Evolutionary conservation across 2,888 invertebrate genomes (phyloP), one percentile per base, ranked within the genome.

Genomic region (Neoascia interrupta): DNA sequence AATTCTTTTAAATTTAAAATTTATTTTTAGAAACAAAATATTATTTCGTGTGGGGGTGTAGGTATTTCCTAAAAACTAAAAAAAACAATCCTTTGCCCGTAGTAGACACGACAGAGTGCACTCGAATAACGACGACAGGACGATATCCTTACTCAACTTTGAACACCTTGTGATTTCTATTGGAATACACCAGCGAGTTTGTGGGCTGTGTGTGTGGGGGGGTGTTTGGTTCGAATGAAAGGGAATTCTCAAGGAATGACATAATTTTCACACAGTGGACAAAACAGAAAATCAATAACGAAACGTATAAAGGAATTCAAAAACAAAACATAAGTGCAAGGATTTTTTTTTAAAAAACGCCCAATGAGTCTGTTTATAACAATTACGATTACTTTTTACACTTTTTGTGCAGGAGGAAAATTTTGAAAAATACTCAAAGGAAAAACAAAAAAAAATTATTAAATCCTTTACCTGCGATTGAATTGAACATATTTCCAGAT

Each of bases 401-500:
- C n/a, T n/a, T n/a, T 16, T 16, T 39, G 56, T 56, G 41, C 56
- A 28, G 13, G 31, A 18, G 37, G n/a, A n/a, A n/a, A n/a, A 26
- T 16, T 39, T n/a, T 8, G 10, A 31, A 8, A 4, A 47, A 16
- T 26, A 45, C 54, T 43, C 13, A 15, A 15, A 37, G 11, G 10
- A 3, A 61, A 28, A n/a, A 49, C 4, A 6, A 26, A 19, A n/a
- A 26, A 18, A 10, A 45, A 51, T 28, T 16, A 26, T 23, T 4
- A 1, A 10, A 28, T 43, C 11, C 54, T 83, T 87, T 88, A 88
- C 88, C 88, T 88, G 88, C 86, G 81, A 88, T 83, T 82, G 88
- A 87, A 85, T 87, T 88, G 85, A 88, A 88, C 88, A 88, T 88
- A 72, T 85, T 86, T 83, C 37, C 36, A 58, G 15, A 43, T 36